phyloP scores from a whole-genome alignment of 2,888 invertebrate genomes.

The Rhogogaster chlorosoma region DNA sequence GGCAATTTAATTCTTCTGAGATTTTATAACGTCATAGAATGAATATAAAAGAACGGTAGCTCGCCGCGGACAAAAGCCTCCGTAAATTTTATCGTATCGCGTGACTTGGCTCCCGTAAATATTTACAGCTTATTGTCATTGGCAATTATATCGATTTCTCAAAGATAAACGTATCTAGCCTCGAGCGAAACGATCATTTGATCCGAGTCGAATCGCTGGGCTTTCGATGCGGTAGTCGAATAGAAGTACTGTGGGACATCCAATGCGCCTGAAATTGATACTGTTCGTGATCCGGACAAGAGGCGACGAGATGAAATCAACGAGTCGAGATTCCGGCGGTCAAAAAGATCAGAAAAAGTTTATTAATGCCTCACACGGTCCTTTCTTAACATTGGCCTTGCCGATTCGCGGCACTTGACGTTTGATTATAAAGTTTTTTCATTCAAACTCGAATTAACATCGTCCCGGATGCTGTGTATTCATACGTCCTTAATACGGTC shows the following conservation, averaged over 20 bases:
- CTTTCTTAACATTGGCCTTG: neutral
- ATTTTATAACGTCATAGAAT: neutral
- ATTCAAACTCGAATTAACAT: neutral
- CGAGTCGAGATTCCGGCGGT: neutral
- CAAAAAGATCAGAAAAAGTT: neutral
- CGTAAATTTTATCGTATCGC: slow-evolving; percentile 1
- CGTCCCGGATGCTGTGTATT: slow-evolving; percentile 6
- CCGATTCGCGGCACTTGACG: neutral
- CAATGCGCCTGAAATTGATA: neutral
- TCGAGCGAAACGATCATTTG: neutral
- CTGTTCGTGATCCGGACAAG: neutral
- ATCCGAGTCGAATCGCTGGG: neutral
- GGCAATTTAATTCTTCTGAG: neutral
- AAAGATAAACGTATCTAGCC: slow-evolving; percentile 19
- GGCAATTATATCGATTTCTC: slow-evolving; percentile 21
- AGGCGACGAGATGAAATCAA: slow-evolving; percentile 13
- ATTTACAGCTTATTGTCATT: slow-evolving; percentile 9
- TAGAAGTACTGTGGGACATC: neutral
- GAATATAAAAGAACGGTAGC: neutral
- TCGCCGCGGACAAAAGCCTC: neutral
- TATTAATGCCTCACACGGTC: neutral
- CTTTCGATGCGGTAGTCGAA: neutral
- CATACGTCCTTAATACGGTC: slow-evolving; percentile 11
- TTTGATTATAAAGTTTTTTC: neutral
- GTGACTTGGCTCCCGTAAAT: slow-evolving; percentile 8